Percentiles rank a stretch among this genome's conserved stretches.
Conservation (phyloP, 2,888 invertebrate genomes). For the Torymus aiolomorphi region DNA sequence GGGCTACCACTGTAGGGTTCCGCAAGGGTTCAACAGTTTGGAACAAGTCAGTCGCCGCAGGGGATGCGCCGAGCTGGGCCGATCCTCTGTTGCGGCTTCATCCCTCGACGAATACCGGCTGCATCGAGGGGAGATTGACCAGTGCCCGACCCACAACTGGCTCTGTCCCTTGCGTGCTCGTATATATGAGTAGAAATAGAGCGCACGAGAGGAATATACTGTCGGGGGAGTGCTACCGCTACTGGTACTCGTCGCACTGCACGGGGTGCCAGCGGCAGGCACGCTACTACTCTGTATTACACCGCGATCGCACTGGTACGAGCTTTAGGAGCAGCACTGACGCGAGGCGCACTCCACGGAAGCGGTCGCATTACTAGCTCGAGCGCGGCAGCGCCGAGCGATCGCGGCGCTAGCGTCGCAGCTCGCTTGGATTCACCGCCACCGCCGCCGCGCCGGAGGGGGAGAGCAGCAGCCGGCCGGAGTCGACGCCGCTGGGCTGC, state of each 20-base stretch:
- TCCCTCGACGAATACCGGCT: conserved; percentile 16
- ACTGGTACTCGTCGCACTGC: too few relatives aligned
- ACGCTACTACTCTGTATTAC: background rate
- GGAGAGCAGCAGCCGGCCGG: conserved; percentile 28
- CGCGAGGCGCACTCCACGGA: conserved; percentile 66
- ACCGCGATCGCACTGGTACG: background rate
- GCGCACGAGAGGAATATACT: too few relatives aligned
- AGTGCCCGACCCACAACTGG: too few relatives aligned
- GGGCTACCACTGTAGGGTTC: too few relatives aligned
- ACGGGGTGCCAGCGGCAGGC: background rate
- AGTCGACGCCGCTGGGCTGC: conserved; percentile 28
- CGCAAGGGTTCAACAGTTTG: too few relatives aligned
- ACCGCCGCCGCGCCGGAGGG: conserved; percentile 44
- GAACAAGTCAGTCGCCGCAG: conserved; percentile 66
- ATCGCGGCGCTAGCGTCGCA: conserved; percentile 40
- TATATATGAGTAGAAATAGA: too few relatives aligned
- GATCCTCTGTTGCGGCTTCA: conserved; percentile 46
- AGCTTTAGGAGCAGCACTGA: conserved; percentile 50
- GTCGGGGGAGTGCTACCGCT: too few relatives aligned
- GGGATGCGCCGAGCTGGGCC: conserved; percentile 56
- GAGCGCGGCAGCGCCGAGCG: conserved; percentile 68
- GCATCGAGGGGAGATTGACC: background rate
- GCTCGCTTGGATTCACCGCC: conserved; percentile 46
- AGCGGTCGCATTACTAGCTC: conserved; percentile 73
- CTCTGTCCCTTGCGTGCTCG: too few relatives aligned